phyloP scores from a whole-genome alignment of 2,113 vertebrate species.

The Mus pahari region DNA sequence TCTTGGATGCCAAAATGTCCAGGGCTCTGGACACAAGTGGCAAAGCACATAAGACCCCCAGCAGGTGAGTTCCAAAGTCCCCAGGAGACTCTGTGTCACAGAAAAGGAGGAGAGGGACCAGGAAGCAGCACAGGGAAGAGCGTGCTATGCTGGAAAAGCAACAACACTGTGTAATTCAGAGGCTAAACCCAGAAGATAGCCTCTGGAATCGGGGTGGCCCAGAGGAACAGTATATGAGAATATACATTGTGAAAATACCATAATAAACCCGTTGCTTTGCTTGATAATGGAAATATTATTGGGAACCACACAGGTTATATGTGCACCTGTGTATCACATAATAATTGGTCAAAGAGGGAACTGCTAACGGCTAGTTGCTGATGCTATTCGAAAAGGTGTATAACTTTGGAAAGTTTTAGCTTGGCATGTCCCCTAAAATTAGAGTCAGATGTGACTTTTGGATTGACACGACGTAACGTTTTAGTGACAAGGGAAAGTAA shows the following conservation, averaged over 20 bases:
- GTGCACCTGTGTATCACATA: neutral
- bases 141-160: neutral
- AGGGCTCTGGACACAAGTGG: neutral
- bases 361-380: neutral
- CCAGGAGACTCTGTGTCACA: too few relatives aligned
- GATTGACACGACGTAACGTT: neutral
- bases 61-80: neutral
- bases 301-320: neutral
- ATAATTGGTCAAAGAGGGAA: neutral
- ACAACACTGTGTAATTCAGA: neutral
- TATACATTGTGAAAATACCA: neutral
- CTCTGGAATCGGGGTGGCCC: neutral
- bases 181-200: neutral
- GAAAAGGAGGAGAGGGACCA: neutral
- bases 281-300: neutral
- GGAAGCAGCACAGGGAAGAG: fast-evolving
- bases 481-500: conserved; percentile 14
- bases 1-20: neutral
- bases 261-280: too few relatives aligned
- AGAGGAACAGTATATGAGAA: neutral
- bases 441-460: neutral
- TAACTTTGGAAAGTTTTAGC: neutral
- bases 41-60: neutral
- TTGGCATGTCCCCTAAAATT: neutral
- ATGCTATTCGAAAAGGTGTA: neutral